Evolutionary conservation across 2,113 vertebrate species (phyloP).

Genomic region (Muntiacus muntjak): DNA sequence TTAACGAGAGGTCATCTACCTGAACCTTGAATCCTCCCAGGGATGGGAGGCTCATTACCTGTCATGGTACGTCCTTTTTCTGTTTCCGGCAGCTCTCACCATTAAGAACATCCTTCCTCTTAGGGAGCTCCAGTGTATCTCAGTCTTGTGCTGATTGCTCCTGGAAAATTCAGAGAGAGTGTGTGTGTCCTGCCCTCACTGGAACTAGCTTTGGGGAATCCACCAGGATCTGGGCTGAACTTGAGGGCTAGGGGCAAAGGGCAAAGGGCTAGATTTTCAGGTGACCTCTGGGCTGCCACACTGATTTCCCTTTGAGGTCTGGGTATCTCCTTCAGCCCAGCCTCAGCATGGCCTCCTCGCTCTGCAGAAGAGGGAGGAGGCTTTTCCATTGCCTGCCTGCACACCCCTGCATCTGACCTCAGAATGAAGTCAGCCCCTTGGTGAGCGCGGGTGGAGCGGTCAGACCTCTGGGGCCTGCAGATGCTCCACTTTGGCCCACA

Average conservation of each 20-base stretch:
- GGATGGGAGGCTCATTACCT: background rate
- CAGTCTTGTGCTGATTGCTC: background rate
- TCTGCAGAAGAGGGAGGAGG: background rate
- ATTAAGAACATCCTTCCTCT: background rate
- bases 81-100: background rate
- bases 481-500: background rate
- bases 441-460: background rate
- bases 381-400: background rate
- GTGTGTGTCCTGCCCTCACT: background rate
- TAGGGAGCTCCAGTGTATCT: background rate
- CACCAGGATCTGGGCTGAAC: background rate
- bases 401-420: background rate
- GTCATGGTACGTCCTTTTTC: background rate
- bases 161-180: background rate
- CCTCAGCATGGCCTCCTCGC: background rate
- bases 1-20: background rate
- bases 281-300: background rate
- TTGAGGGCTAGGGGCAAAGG: background rate
- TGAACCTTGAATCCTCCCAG: background rate
- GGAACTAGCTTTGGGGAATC: background rate
- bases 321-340: background rate
- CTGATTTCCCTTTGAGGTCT: background rate
- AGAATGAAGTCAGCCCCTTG: slow-evolving; percentile 10
- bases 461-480: background rate
- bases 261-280: background rate